Conservation (phyloP, 2,888 invertebrate species). For the Cetonia aurata region DNA sequence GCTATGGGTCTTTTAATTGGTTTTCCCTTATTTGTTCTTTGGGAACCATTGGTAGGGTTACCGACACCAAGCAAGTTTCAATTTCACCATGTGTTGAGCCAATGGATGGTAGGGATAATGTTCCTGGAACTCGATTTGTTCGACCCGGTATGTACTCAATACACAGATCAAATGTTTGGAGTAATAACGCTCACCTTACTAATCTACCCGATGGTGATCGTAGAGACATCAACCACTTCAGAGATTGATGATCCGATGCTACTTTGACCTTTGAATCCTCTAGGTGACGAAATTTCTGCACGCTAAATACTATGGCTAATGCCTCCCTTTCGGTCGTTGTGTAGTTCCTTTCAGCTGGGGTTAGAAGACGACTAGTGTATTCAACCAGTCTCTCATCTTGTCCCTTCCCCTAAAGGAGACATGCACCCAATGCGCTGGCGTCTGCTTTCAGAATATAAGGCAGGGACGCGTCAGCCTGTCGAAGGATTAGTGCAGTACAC, state of each 20-base stretch:
- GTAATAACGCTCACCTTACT: constrained; percentile 62
- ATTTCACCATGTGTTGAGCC: neutral
- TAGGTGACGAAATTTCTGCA: constrained; percentile 62
- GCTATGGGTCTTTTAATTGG: neutral
- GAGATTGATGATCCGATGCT: constrained; percentile 65
- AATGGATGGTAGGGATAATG: neutral
- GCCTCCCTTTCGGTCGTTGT: constrained; percentile 58
- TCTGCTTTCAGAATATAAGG: constrained; percentile 52
- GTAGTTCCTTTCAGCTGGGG: constrained; percentile 54
- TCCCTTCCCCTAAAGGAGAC: constrained; percentile 11
- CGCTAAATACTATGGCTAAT: constrained; percentile 54
- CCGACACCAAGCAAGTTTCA: neutral
- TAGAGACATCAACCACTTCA: constrained; percentile 63
- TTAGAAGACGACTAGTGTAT: constrained; percentile 45
- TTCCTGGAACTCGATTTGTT: constrained; percentile 48
- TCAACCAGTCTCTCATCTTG: neutral
- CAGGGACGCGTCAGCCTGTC: constrained; percentile 50
- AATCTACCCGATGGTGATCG: constrained; percentile 63
- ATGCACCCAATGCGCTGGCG: constrained; percentile 38
- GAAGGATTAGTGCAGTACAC: constrained; percentile 47
- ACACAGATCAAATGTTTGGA: too few relatives aligned
- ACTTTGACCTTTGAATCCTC: constrained; percentile 58
- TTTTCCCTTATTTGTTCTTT: too few relatives aligned
- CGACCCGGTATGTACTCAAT: too few relatives aligned
- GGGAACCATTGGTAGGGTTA: too few relatives aligned